These are phyloP conservation scores for Ivindomyrus marchei DNA, from an alignment of 2,113 vertebrate species.

Conservation along the genomic window DNA sequence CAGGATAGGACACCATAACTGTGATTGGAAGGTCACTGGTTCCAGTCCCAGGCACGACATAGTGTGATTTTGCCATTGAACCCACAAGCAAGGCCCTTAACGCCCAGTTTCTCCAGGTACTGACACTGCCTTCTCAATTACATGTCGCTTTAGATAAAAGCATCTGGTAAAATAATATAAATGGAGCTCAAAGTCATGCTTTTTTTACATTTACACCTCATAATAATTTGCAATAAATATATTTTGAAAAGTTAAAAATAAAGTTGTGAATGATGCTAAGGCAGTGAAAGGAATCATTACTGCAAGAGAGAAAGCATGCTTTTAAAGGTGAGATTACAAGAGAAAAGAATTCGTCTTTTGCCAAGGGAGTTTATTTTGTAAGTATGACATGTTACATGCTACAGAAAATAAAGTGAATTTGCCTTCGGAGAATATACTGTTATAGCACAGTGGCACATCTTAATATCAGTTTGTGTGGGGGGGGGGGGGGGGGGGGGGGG, in stretches of 20 bases:
- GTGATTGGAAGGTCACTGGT: neutral
- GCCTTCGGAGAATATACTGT: slow-evolving; percentile 80
- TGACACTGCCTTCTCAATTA: neutral
- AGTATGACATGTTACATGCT: slow-evolving; percentile 85
- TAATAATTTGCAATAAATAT: neutral
- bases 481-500: too few relatives aligned
- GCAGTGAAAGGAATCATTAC: neutral
- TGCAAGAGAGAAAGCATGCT: neutral
- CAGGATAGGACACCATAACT: neutral
- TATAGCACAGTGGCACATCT: slow-evolving; percentile 93
- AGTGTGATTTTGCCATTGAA: neutral
- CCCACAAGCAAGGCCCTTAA: neutral
- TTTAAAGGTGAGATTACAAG: neutral
- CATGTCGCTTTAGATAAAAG: neutral
- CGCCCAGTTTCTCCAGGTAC: neutral
- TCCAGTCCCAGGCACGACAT: neutral
- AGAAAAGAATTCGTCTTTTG: slow-evolving; percentile 43
- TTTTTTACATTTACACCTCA: neutral
- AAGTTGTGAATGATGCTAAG: neutral
- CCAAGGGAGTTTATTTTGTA: slow-evolving; percentile 79
- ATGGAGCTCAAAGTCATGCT: neutral
- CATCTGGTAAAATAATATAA: neutral
- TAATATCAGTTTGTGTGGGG: slow-evolving; percentile 58
- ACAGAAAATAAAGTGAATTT: slow-evolving; percentile 66
- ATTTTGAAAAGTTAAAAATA: neutral